phyloP scores from a whole-genome alignment of 2,797 vertebrate species.

The Lemur catta region DNA sequence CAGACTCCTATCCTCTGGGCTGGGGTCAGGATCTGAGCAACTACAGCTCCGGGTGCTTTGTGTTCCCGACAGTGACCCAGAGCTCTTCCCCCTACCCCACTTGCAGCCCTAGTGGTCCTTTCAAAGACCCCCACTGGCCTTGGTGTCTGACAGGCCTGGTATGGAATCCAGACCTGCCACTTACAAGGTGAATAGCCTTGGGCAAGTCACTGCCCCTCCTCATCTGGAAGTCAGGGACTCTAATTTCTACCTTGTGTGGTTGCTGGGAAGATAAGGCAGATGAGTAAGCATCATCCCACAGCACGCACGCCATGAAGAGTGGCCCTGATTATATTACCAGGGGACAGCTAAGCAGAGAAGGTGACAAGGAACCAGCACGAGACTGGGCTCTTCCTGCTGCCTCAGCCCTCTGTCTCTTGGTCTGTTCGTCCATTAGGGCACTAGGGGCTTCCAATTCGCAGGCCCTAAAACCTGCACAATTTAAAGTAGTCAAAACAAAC shows the following conservation, averaged over 20 bases:
- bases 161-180: slow-evolving; percentile 14
- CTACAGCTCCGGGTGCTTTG: not conserved
- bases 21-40: not conserved
- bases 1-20: not conserved
- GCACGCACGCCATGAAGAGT: accelerated
- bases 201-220: slow-evolving; percentile 17
- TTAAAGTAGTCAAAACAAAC: slow-evolving; percentile 87
- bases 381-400: not conserved
- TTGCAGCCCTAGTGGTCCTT: not conserved
- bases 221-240: not conserved
- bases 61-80: not conserved
- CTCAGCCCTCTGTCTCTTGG: not conserved
- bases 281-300: not conserved
- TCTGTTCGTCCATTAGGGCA: slow-evolving; percentile 25
- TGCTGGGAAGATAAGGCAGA: not conserved
- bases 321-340: not conserved
- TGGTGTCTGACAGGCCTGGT: not conserved
- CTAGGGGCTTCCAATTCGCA: slow-evolving; percentile 80
- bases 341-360: not conserved
- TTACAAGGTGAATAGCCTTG: slow-evolving; percentile 10
- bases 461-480: slow-evolving; percentile 85
- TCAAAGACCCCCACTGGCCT: not conserved
- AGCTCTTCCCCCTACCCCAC: not conserved
- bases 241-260: not conserved
- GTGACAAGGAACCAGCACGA: not conserved